phyloP scores from a whole-genome alignment of 2,113 vertebrate species.

The Brachypodius melanocephalos region DNA sequence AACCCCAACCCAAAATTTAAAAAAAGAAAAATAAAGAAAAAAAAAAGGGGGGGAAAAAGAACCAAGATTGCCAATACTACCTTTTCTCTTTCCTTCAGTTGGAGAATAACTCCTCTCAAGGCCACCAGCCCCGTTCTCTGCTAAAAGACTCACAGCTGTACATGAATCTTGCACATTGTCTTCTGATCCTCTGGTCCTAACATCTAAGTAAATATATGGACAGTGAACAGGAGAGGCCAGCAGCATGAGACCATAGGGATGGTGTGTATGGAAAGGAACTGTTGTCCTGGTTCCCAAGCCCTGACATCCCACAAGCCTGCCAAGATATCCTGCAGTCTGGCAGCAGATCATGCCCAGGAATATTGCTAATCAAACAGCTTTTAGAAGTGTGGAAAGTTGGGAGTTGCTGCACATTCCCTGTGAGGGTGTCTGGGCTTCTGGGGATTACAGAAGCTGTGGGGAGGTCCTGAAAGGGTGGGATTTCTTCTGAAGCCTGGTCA shows the following conservation, averaged over 20 bases:
- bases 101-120: neutral
- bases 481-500: neutral
- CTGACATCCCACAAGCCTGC: neutral
- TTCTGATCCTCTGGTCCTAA: neutral
- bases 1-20: too few species aligned
- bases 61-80: neutral
- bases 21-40: too few species aligned
- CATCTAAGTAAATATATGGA: neutral
- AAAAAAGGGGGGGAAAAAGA: rapidly evolving
- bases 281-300: neutral
- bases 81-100: neutral
- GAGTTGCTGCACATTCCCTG: neutral
- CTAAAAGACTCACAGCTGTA: neutral
- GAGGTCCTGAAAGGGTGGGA: neutral
- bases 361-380: neutral
- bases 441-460: neutral
- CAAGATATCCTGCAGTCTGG: neutral
- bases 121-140: neutral
- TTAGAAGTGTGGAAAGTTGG: neutral
- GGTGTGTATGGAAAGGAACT: neutral
- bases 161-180: neutral
- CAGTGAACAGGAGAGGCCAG: neutral
- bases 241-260: neutral
- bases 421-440: neutral
- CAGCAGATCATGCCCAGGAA: neutral